A percentile compares a stretch with the other conserved stretches of the same genome.
Conservation (phyloP, 2,113 vertebrate species). For the Antechinus flavipes region DNA sequence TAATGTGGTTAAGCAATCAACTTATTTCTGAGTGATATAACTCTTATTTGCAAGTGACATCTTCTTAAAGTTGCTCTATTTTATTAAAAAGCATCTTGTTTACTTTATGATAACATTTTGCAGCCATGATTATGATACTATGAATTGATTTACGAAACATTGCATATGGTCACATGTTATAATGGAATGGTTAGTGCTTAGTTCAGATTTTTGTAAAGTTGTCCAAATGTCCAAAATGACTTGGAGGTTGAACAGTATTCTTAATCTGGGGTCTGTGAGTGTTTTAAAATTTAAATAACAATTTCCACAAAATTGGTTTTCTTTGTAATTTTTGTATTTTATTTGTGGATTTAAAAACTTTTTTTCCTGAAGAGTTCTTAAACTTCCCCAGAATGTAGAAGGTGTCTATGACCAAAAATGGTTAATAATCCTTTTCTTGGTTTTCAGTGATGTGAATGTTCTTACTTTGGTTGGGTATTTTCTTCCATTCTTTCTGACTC, state of each 20-base stretch:
- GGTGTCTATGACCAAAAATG: background rate
- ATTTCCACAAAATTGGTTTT: background rate
- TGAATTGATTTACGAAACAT: conserved; percentile 44
- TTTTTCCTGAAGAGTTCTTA: background rate
- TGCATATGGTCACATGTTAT: conserved; percentile 39
- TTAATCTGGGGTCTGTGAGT: background rate
- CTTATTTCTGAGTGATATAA: background rate
- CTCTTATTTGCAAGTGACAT: background rate
- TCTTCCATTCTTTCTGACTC: background rate
- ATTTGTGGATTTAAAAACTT: background rate
- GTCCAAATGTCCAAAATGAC: conserved; percentile 61
- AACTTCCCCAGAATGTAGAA: background rate
- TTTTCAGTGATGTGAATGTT: background rate
- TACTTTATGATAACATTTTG: background rate
- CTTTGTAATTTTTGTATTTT: background rate
- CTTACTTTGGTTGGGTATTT: background rate
- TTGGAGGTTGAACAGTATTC: conserved; percentile 4
- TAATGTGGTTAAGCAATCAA: background rate
- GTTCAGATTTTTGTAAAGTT: conserved; percentile 41
- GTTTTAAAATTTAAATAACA: background rate
- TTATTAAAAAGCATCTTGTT: background rate
- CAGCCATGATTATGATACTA: background rate
- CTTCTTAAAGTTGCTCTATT: conserved; percentile 7
- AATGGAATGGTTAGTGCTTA: conserved; percentile 40
- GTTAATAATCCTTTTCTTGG: background rate